These are phyloP conservation scores for Temnothorax unifasciatus DNA, from an alignment of 2,888 invertebrate species.

Conservation along the genomic window DNA sequence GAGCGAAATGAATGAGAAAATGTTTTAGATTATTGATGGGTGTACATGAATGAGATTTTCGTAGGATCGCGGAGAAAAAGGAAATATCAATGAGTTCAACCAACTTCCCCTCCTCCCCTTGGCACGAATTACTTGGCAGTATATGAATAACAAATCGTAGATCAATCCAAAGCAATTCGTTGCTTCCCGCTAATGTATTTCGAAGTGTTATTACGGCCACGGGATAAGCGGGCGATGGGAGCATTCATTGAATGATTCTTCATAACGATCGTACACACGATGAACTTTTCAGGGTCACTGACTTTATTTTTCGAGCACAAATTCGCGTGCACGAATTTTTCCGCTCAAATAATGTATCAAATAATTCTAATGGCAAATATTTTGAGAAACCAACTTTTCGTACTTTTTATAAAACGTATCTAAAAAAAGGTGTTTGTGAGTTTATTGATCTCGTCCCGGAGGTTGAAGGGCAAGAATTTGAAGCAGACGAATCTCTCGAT, in stretches of 20 bases:
- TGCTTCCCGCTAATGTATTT: conserved; percentile 52
- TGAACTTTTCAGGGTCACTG: conserved; percentile 45
- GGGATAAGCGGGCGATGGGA: conserved; percentile 28
- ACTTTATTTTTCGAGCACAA: conserved; percentile 53
- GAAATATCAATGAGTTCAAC: background rate
- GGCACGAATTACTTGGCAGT: conserved; percentile 8
- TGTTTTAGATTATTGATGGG: background rate
- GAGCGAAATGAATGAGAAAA: background rate
- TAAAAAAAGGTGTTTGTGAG: conserved; percentile 21
- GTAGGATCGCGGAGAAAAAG: background rate
- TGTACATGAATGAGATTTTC: conserved; percentile 2
- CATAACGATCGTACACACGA: conserved; percentile 34
- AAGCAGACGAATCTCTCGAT: conserved; percentile 63
- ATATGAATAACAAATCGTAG: conserved; percentile 42
- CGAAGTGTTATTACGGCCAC: conserved; percentile 49
- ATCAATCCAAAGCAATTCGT: conserved; percentile 60
- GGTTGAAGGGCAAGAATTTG: conserved; percentile 72
- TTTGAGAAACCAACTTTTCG: background rate
- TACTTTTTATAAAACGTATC: background rate
- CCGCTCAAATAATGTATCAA: background rate
- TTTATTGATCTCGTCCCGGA: conserved; percentile 65
- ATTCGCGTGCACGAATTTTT: conserved; percentile 26
- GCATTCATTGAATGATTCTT: conserved; percentile 62
- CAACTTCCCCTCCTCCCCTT: conserved; percentile 15
- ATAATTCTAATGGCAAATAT: background rate